Evolutionary conservation across 2,797 vertebrate genomes (phyloP).

Genomic region (Mus caroli): DNA sequence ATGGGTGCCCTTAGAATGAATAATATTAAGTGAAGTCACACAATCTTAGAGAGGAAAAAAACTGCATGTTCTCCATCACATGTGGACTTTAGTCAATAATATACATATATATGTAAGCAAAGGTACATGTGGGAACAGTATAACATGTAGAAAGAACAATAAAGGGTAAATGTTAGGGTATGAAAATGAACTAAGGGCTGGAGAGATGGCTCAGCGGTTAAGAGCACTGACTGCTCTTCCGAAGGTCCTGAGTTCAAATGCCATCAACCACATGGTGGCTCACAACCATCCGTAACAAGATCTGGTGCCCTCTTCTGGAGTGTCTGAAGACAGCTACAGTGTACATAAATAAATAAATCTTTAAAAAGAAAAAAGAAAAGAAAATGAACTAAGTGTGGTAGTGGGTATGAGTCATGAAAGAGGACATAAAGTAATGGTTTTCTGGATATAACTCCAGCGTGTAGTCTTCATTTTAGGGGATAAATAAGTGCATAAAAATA

Average conservation of each 20-base stretch:
- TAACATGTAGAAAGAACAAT: background rate
- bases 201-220: too few species aligned
- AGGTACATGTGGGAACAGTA: background rate
- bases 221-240: too few species aligned
- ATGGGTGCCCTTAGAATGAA: background rate
- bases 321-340: too few species aligned
- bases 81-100: background rate
- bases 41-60: background rate
- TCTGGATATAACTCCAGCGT: background rate
- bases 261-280: too few species aligned
- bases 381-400: background rate
- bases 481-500: background rate
- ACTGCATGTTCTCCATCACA: background rate
- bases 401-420: background rate
- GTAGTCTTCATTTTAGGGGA: background rate
- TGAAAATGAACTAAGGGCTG: too few species aligned
- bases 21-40: background rate
- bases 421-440: background rate
- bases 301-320: too few species aligned
- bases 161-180: background rate
- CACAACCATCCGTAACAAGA: too few species aligned
- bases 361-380: too few species aligned
- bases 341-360: too few species aligned
- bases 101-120: background rate
- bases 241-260: too few species aligned